Percentiles rank a stretch among this genome's conserved stretches.
Evolutionary conservation across 92 coral and sea anemone genomes (phyloP).

Genomic region (Zoanthus sociatus): DNA sequence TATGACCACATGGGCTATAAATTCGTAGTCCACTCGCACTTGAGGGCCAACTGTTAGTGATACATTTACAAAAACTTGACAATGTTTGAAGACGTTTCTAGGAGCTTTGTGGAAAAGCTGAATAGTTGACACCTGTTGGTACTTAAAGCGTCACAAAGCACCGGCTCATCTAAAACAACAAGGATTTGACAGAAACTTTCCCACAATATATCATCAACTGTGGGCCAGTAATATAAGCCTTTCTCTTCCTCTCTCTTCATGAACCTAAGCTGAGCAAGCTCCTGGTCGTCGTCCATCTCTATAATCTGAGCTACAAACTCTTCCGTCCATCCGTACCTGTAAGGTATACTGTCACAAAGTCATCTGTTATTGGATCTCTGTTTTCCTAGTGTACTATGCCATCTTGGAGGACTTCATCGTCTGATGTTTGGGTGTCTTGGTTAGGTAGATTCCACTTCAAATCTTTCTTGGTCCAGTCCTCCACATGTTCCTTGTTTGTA

Average conservation of each 20-base stretch:
- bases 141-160: background rate
- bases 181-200: constrained; percentile 13
- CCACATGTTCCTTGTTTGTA: constrained; percentile 38
- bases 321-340: background rate
- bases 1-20: constrained; percentile 13
- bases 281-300: constrained; percentile 48
- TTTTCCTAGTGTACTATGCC: constrained; percentile 21
- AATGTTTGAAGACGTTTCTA: background rate
- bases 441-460: constrained; percentile 11
- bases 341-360: constrained; percentile 27
- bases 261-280: constrained; percentile 50
- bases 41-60: background rate
- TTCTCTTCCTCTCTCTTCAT: constrained; percentile 31
- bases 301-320: constrained; percentile 43
- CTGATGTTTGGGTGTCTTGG: constrained; percentile 10
- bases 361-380: constrained; percentile 39
- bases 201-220: background rate
- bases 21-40: constrained; percentile 2
- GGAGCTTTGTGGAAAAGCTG: constrained; percentile 4
- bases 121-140: constrained; percentile 19
- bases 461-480: constrained; percentile 27
- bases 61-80: constrained; percentile 1
- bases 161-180: background rate
- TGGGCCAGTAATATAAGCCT: background rate
- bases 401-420: constrained; percentile 38